Evolutionary conservation across 1,140 invertebrate species (phyloP).

Genomic region (Melipona quadrifasciata): DNA sequence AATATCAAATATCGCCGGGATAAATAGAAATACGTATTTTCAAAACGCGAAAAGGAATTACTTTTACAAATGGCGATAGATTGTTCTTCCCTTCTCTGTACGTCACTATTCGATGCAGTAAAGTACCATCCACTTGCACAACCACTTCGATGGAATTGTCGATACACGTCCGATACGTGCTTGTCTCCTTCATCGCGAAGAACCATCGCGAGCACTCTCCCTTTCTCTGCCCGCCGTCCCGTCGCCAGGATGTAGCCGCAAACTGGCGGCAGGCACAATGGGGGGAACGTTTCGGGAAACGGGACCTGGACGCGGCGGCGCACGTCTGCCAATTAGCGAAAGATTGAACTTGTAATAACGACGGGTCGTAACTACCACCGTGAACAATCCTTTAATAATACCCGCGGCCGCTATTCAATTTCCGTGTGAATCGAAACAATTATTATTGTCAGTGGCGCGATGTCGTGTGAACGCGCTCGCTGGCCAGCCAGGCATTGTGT

Average conservation of each 20-base stretch:
- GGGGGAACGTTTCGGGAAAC: neutral
- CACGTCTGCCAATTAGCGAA: constrained; percentile 50
- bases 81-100: neutral
- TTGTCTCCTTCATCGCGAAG: neutral
- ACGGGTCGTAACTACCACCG: constrained; percentile 29
- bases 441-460: constrained; percentile 57
- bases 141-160: neutral
- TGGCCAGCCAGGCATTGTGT: constrained; percentile 42
- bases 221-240: too few species aligned
- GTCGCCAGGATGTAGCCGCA: neutral
- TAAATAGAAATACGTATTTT: too few species aligned
- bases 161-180: neutral
- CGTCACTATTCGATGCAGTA: neutral
- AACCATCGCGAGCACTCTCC: neutral
- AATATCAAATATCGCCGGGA: too few species aligned
- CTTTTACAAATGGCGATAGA: neutral
- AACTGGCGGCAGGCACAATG: neutral
- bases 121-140: neutral
- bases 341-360: constrained; percentile 57
- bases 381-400: constrained; percentile 41
- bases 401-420: constrained; percentile 55
- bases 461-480: constrained; percentile 34
- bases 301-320: neutral
- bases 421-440: constrained; percentile 64
- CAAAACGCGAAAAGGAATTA: too few species aligned